Evolutionary conservation across 1,140 invertebrate genomes (phyloP).

Genomic region (Ceratosolen solmsi): DNA sequence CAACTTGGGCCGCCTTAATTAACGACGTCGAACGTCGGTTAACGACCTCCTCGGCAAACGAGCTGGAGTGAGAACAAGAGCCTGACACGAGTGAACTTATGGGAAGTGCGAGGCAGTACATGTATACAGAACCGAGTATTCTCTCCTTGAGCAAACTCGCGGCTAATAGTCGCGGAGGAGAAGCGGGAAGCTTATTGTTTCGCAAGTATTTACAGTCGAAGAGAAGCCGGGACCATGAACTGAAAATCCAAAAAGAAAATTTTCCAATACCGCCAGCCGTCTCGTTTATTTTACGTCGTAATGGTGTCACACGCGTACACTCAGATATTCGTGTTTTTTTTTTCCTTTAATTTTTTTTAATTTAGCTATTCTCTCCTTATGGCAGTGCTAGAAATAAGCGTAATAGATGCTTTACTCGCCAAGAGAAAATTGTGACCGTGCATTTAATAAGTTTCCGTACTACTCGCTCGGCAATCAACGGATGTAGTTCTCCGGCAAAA

Average conservation of each 20-base stretch:
- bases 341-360: not conserved
- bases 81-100: slow-evolving; percentile 53
- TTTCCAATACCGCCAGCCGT: not conserved
- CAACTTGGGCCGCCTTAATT: slow-evolving; percentile 56
- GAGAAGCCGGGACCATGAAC: no score
- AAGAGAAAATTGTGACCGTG: not conserved
- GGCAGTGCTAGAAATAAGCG: not conserved
- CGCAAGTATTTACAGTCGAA: no score
- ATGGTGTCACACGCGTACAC: not conserved
- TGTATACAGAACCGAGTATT: not conserved
- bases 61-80: slow-evolving; percentile 48
- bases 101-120: slow-evolving; percentile 51
- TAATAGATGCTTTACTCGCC: not conserved
- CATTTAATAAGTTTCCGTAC: not conserved
- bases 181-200: slow-evolving; percentile 43
- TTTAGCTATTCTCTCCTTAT: not conserved
- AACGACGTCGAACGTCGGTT: slow-evolving; percentile 59
- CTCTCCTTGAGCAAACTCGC: slow-evolving; percentile 9
- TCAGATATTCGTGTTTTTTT: no score
- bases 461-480: not conserved
- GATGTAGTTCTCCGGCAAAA: not conserved
- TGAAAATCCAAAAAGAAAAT: not conserved
- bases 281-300: not conserved
- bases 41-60: slow-evolving; percentile 51
- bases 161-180: slow-evolving; percentile 25